Evolutionary conservation across 2,797 vertebrate genomes (phyloP).

Genomic region (Channa striata): DNA sequence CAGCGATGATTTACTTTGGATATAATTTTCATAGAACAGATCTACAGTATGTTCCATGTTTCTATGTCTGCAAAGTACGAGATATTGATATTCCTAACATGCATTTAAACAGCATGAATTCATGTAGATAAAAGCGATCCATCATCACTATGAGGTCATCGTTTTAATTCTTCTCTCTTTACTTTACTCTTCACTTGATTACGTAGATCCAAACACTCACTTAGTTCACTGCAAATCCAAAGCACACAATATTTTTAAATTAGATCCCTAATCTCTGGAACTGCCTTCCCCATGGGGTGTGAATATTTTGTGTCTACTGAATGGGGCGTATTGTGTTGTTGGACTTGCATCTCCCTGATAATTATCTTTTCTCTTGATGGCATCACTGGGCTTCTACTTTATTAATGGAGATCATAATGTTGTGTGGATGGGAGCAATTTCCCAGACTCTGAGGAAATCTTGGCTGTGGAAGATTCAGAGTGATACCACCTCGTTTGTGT

Average conservation of each 20-base stretch:
- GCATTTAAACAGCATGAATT: neutral
- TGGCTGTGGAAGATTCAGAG: conserved; percentile 54
- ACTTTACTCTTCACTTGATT: conserved; percentile 4
- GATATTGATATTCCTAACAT: conserved; percentile 11
- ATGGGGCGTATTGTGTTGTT: conserved; percentile 52
- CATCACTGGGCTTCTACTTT: conserved; percentile 66
- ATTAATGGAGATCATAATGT: conserved; percentile 72
- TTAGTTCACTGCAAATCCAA: conserved; percentile 28
- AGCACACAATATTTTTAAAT: conserved; percentile 53
- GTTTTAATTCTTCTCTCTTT: conserved; percentile 5
- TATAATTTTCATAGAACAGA: neutral
- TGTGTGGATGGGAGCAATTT: conserved; percentile 59
- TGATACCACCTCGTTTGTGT: conserved; percentile 42
- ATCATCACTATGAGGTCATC: neutral
- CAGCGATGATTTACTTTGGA: conserved; percentile 16
- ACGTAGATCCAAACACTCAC: conserved; percentile 28
- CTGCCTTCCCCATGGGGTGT: conserved; percentile 20
- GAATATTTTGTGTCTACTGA: conserved; percentile 42
- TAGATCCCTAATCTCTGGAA: conserved; percentile 51
- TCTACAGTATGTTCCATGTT: neutral
- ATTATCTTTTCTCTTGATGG: conserved; percentile 70
- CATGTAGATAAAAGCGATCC: neutral
- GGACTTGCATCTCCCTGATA: conserved; percentile 66
- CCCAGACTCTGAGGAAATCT: conserved; percentile 67
- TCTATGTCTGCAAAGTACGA: neutral